A percentile compares a stretch with the other conserved stretches of the same genome.
Evolutionary conservation across 2,888 invertebrate species (phyloP).

Genomic region (Melikaiella ostensackeni): DNA sequence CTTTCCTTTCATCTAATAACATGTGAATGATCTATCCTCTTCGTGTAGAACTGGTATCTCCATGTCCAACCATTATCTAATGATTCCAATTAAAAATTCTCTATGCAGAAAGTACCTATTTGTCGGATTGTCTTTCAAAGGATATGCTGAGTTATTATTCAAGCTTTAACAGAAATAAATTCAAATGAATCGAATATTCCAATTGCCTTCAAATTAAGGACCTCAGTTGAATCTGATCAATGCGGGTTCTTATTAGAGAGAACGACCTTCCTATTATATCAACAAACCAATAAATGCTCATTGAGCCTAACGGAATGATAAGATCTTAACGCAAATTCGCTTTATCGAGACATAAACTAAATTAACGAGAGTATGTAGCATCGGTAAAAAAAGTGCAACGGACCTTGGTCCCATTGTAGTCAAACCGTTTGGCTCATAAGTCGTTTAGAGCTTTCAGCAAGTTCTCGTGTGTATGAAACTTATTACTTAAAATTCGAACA

Average conservation of each 20-base stretch:
- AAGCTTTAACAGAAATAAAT: not conserved
- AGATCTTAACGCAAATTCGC: not conserved
- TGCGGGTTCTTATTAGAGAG: not conserved
- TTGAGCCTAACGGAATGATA: not conserved
- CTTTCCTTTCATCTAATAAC: no score
- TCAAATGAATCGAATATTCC: no score
- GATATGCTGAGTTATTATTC: not conserved
- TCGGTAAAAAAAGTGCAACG: not conserved
- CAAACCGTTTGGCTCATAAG: not conserved
- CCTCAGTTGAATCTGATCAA: conserved; percentile 12
- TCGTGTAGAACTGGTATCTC: no score
- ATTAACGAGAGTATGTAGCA: conserved; percentile 10
- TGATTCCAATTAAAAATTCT: not conserved
- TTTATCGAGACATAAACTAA: conserved; percentile 28
- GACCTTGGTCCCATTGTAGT: conserved; percentile 12
- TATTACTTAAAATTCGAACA: no score
- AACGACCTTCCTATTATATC: conserved; percentile 12
- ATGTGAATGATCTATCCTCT: no score
- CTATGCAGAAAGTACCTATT: not conserved
- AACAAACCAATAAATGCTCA: conserved; percentile 11
- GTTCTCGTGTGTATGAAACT: not conserved
- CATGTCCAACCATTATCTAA: no score
- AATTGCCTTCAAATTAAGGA: not conserved
- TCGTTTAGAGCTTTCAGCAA: conserved; percentile 13
- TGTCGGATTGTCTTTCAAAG: no score